Base-by-base conservation (phyloP, 2,113 vertebrate genomes). In the Trogon melanurus region DNA sequence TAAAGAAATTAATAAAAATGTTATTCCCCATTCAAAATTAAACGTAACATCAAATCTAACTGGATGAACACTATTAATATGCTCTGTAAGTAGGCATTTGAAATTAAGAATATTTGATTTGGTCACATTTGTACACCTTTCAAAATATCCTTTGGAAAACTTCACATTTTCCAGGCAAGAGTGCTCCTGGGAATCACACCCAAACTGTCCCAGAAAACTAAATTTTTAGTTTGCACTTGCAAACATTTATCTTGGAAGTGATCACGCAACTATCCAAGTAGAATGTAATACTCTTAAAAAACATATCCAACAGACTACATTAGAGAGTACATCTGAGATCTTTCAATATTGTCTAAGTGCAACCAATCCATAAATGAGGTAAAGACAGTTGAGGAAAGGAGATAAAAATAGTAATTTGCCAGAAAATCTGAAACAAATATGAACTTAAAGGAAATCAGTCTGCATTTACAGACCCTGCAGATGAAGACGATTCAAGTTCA, bases 401-500 rank as follows among this genome's bases (percentile, higher is more conserved):
- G 76, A 89, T 56, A 85, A 85, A 93, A 95, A 83, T 6, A 89
- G 41, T 4, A 67, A 4, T 58, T 85, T 74, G 32, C 30, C 51
- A 88, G 38, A 96, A 94, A 93, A 89, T 47, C 48, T 85, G 58
- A 87, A 91, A 89, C 62, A 92, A 95, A 56, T 30, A 93, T 84
- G 51, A 30, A 84, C 74, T 85, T 79, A 78, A 67, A 92, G 60
- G 67, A 96, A 96, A 91, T 72, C 80, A 80, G 45, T 66, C 45
- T 69, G 70, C 67, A 62, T 53, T 91, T 88, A 73, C 38, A 92
- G 75, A 89, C 36, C 45, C 53, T 79, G 65, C 65, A 93, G 79
- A 93, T 47, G 70, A 96, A 91, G 58, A 88, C 0, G 0, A 62
- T 78, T 92, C 60, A 74, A 73, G 58, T 92, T 95, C 84, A 93